Evolutionary conservation across 1,140 invertebrate species (phyloP).

Genomic region (Eriosoma lanigerum): DNA sequence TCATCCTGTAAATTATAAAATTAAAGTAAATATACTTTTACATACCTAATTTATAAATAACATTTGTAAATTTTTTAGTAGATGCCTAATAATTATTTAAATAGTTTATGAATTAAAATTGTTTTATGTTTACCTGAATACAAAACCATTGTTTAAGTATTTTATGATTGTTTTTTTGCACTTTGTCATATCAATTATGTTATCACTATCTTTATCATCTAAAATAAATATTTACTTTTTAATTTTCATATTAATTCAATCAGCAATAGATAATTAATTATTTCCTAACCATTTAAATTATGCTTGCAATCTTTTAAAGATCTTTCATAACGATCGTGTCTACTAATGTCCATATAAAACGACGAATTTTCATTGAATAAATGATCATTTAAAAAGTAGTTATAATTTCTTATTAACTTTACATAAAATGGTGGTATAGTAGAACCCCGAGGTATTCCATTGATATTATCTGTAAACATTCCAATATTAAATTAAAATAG

Average conservation of each 20-base stretch:
- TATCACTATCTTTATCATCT: neutral
- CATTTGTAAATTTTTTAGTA: no score
- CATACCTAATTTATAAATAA: no score
- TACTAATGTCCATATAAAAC: neutral
- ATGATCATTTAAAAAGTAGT: slow-evolving; percentile 9
- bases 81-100: neutral
- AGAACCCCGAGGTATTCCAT: slow-evolving; percentile 31
- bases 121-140: slow-evolving; percentile 60
- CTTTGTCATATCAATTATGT: slow-evolving; percentile 36
- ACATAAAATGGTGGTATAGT: slow-evolving; percentile 39
- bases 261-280: neutral
- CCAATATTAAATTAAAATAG: neutral
- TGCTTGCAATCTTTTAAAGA: slow-evolving; percentile 11
- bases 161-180: slow-evolving; percentile 57
- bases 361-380: neutral
- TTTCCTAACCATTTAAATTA: neutral
- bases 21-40: no score
- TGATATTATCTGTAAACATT: slow-evolving; percentile 9
- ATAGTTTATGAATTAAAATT: neutral
- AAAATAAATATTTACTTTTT: neutral
- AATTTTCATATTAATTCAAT: no score
- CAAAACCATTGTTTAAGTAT: slow-evolving; percentile 61
- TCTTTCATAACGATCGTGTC: slow-evolving; percentile 38
- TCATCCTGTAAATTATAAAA: no score
- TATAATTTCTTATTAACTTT: slow-evolving; percentile 37